Percentiles rank a stretch among this genome's conserved stretches.
phyloP scores from a whole-genome alignment of 2,113 vertebrate species.

The Agapornis roseicollis region DNA sequence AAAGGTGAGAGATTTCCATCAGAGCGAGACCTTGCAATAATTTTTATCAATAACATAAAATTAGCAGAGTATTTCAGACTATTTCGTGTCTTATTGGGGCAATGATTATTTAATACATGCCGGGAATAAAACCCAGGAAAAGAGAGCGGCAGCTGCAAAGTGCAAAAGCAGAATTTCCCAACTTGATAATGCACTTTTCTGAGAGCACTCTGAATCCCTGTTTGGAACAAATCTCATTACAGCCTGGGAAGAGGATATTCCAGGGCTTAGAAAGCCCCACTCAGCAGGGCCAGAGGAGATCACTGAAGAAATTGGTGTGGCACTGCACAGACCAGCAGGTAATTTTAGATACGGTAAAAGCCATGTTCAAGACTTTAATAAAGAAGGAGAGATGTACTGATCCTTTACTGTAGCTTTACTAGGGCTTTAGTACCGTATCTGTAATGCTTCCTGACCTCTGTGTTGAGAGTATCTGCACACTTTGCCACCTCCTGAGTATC shows the following conservation, averaged over 20 bases:
- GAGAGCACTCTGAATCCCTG: neutral
- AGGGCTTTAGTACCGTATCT: rapidly evolving
- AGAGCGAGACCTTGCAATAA: neutral
- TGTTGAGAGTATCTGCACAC: neutral
- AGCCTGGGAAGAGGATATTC: neutral
- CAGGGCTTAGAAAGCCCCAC: neutral
- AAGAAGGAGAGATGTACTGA: neutral
- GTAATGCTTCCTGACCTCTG: neutral
- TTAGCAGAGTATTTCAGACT: neutral
- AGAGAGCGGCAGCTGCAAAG: neutral
- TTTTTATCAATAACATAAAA: neutral
- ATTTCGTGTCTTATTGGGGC: neutral
- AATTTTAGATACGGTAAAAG: neutral
- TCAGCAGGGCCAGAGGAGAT: neutral
- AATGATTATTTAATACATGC: neutral
- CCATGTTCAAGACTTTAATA: neutral
- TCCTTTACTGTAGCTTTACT: neutral
- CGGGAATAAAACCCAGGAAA: neutral
- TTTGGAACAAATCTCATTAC: neutral
- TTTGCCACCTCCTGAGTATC: neutral
- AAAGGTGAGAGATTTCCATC: neutral
- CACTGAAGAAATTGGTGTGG: neutral
- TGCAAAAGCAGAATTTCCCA: neutral
- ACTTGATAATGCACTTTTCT: neutral
- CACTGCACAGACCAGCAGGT: neutral